Conservation (phyloP, 2,888 invertebrate species). For the Noctuana brunneofusca region DNA sequence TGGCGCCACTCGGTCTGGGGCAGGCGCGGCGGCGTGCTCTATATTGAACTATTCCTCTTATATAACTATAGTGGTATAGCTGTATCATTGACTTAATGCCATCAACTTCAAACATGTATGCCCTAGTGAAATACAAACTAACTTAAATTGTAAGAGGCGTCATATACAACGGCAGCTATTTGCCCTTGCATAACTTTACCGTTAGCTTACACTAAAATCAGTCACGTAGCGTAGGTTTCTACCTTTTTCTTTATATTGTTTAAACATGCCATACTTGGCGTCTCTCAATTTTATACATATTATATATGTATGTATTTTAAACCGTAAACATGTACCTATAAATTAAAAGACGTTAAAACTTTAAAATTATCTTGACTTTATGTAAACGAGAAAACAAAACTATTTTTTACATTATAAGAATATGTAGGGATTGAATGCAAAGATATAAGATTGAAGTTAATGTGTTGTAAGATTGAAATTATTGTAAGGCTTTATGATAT, state of each 20-base stretch:
- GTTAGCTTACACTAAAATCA: background rate
- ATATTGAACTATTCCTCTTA: constrained; percentile 17
- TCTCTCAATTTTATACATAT: too few species aligned
- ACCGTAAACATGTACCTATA: too few species aligned
- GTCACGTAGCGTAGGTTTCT: background rate
- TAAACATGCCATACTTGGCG: constrained; percentile 10
- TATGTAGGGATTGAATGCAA: too few species aligned
- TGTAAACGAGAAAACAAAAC: too few species aligned
- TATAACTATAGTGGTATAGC: constrained; percentile 14
- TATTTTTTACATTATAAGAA: too few species aligned
- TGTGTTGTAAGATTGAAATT: too few species aligned
- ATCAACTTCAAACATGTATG: constrained; percentile 7
- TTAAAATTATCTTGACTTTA: too few species aligned
- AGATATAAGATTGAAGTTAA: too few species aligned
- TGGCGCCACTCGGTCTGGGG: constrained; percentile 64
- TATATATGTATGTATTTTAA: too few species aligned
- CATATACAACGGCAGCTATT: constrained; percentile 28
- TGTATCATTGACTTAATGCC: constrained; percentile 21
- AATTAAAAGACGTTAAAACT: too few species aligned
- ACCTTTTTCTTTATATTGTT: constrained; percentile 26
- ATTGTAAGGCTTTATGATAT: too few species aligned
- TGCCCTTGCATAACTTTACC: constrained; percentile 7
- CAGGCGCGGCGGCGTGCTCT: constrained; percentile 40
- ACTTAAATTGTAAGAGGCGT: constrained; percentile 34
- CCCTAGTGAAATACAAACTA: background rate